Conservation (phyloP, 2,888 invertebrate genomes). For the Cephonodes hylas region DNA sequence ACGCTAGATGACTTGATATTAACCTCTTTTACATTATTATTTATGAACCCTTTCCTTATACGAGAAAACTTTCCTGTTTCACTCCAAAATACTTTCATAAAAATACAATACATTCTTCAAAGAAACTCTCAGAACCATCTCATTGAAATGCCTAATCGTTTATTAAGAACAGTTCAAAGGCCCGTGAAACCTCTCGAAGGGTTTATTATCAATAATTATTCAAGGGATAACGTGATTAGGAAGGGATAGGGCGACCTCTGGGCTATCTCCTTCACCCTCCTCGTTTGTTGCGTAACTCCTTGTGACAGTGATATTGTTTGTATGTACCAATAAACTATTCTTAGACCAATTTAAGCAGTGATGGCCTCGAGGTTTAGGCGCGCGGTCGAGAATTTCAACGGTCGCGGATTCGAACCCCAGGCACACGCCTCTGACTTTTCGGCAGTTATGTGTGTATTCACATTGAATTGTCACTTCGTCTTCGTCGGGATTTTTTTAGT, state of each 20-base stretch:
- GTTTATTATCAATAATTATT: constrained; percentile 55
- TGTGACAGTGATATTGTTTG: not conserved
- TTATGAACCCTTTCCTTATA: too few species aligned
- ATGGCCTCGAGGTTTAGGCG: too few species aligned
- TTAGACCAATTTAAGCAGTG: too few species aligned
- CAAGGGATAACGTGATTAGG: constrained; percentile 42
- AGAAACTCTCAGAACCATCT: constrained; percentile 24
- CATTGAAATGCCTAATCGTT: constrained; percentile 40
- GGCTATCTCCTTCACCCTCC: not conserved
- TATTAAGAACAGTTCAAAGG: constrained; percentile 49
- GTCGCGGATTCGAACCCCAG: too few species aligned
- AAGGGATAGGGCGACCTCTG: constrained; percentile 22
- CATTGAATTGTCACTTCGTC: too few species aligned
- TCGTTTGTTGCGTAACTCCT: not conserved
- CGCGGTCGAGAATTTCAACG: too few species aligned
- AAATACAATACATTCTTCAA: not conserved
- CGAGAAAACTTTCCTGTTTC: not conserved
- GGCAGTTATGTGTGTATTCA: too few species aligned
- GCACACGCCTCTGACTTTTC: too few species aligned
- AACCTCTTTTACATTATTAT: too few species aligned
- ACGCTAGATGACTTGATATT: too few species aligned
- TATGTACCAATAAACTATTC: too few species aligned
- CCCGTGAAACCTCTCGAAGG: constrained; percentile 31
- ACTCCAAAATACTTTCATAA: not conserved
- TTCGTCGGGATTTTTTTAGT: too few species aligned